Conservation (phyloP, 1,140 invertebrate species). For the Sminthurides bifidus region DNA sequence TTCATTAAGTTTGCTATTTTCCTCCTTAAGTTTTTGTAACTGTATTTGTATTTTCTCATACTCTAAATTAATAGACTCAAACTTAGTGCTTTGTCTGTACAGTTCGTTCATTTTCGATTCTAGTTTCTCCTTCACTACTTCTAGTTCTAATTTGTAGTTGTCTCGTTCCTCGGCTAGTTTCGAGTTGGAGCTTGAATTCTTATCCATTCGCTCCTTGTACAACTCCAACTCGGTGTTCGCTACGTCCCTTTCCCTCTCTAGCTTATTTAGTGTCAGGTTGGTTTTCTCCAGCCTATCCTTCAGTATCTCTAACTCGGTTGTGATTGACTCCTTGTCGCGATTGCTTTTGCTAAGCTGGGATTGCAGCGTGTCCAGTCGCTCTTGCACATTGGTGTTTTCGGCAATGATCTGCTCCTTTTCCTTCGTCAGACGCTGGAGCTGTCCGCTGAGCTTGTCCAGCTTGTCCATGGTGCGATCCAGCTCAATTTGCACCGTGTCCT, state of each 20-base stretch:
- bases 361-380: conserved; percentile 63
- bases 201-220: conserved; percentile 78
- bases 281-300: conserved; percentile 80
- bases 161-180: conserved; percentile 76
- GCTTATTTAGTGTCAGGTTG: conserved; percentile 66
- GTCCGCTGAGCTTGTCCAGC: conserved; percentile 39
- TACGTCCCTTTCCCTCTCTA: conserved; percentile 76
- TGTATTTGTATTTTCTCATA: conserved; percentile 68
- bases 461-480: conserved; percentile 70
- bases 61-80: conserved; percentile 72
- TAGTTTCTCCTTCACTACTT: conserved; percentile 83
- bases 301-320: conserved; percentile 70
- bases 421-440: conserved; percentile 68
- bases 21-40: conserved; percentile 66
- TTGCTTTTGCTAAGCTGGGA: conserved; percentile 67
- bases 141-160: conserved; percentile 73
- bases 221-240: conserved; percentile 71
- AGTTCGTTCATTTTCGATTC: conserved; percentile 51
- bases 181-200: conserved; percentile 66
- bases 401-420: conserved; percentile 67
- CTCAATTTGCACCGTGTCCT: conserved; percentile 67
- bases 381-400: conserved; percentile 66
- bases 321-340: conserved; percentile 66
- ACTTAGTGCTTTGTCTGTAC: conserved; percentile 71
- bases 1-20: conserved; percentile 72